These are phyloP conservation scores for Aurelia sp. DNA, from an alignment of 30 jellyfish, hydroid and myxozoan species.

Conservation along the genomic window DNA sequence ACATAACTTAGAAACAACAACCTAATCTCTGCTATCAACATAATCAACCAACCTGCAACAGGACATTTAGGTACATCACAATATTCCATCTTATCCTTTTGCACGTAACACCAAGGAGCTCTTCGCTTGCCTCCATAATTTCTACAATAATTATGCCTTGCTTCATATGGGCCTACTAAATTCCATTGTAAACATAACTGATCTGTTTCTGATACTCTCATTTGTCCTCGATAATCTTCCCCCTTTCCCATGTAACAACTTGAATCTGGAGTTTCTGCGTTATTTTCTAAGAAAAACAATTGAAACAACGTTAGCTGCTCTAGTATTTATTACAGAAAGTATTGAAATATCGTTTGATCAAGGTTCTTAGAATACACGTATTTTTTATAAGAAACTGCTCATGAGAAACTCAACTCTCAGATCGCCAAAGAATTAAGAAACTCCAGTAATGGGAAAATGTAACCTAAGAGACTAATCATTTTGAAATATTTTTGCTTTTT, in stretches of 20 bases:
- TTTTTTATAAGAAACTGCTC: too few species aligned
- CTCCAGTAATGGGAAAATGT: too few species aligned
- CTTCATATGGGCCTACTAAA: constrained; percentile 64
- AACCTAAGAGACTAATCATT: too few species aligned
- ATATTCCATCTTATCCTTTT: constrained; percentile 54
- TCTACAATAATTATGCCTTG: constrained; percentile 83
- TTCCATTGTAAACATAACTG: constrained; percentile 82
- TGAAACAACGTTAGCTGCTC: too few species aligned
- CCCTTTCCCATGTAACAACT: constrained; percentile 74
- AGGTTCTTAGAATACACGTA: too few species aligned
- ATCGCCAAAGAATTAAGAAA: too few species aligned
- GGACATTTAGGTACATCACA: constrained; percentile 80
- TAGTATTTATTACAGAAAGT: too few species aligned
- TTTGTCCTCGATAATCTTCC: constrained; percentile 79
- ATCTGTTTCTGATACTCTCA: constrained; percentile 59
- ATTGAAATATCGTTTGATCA: too few species aligned
- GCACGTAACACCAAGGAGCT: constrained; percentile 83
- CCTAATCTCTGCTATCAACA: too few species aligned
- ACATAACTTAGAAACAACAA: too few species aligned
- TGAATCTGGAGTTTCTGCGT: constrained; percentile 9
- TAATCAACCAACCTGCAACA: constrained; percentile 40
- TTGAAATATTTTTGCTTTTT: too few species aligned
- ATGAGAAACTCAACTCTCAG: too few species aligned
- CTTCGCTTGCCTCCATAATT: constrained; percentile 63
- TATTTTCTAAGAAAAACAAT: neutral